These are phyloP conservation scores for Scaptomyza tumidula DNA, from an alignment of 2,888 invertebrate species.

Conservation along the genomic window DNA sequence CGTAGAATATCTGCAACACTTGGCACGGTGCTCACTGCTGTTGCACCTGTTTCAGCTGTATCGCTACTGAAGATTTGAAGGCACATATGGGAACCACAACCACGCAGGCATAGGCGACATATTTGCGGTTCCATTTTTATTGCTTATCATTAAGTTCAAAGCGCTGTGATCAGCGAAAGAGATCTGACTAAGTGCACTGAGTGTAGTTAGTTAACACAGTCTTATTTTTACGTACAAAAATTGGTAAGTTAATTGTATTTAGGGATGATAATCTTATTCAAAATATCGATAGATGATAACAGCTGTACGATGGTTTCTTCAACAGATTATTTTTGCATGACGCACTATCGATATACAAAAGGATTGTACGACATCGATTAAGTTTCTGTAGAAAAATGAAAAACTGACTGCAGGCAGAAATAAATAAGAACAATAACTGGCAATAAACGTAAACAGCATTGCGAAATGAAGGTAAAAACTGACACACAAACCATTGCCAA, in stretches of 20 bases:
- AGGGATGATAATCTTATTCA: slow-evolving; percentile 23
- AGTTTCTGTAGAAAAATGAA: slow-evolving; percentile 5
- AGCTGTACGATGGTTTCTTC: not conserved
- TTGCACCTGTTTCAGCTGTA: slow-evolving; percentile 59
- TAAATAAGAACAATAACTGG: slow-evolving; percentile 5
- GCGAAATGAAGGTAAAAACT: slow-evolving; percentile 56
- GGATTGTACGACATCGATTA: slow-evolving; percentile 3
- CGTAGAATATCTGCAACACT: slow-evolving; percentile 78
- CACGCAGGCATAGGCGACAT: slow-evolving; percentile 80
- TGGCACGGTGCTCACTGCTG: slow-evolving; percentile 57
- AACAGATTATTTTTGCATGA: not conserved
- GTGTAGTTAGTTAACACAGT: slow-evolving; percentile 15
- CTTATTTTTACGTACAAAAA: slow-evolving; percentile 34
- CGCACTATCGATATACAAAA: not conserved
- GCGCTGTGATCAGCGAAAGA: slow-evolving; percentile 12
- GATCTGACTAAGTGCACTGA: slow-evolving; percentile 14
- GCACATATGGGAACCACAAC: slow-evolving; percentile 74
- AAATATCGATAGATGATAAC: slow-evolving; percentile 30
- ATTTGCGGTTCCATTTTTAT: slow-evolving; percentile 67
- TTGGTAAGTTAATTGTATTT: slow-evolving; percentile 40
- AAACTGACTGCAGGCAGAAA: slow-evolving; percentile 11
- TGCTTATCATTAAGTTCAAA: slow-evolving; percentile 7
- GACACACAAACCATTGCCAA: not conserved
- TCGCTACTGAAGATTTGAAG: slow-evolving; percentile 77
- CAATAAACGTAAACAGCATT: not conserved